Evolutionary conservation across 2,797 vertebrate genomes (phyloP), one percentile per base, ranked within the genome.

Genomic region (Eleutherodactylus coqui): DNA sequence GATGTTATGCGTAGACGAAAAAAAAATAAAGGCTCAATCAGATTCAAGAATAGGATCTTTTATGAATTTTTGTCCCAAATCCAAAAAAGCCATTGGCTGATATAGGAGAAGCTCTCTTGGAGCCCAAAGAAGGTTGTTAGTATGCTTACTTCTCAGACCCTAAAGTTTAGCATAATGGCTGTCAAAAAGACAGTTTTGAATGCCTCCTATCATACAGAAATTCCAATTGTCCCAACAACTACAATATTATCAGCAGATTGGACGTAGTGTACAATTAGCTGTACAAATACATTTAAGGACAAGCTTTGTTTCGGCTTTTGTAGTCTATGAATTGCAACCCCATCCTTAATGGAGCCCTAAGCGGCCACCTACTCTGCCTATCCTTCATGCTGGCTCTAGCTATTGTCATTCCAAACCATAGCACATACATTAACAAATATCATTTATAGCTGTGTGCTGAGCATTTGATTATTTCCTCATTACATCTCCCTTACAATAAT

Each of bases 401-500:
- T 32, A 4, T 75, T 75, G 27, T 14, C 5, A 49, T 36, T 76
- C 0, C 21, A 21, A 76, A 76, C 55, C 17, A 1, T n/a, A 76
- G 17, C 47, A 36, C 38, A 47, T 60, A 17, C 4, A 38, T 24
- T 58, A 67, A 7, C n/a, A 75, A n/a, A 38, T 53, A 43, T 53
- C 76, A 60, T 53, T 36, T 80, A 53, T 64, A 32, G 29, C 51
- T 13, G 0, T 29, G 29, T 38, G n/a, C 36, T 51, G 32, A 86
- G 10, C 6, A 27, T 27, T 55, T 38, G n/a, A 47, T 76, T 79
- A 82, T 55, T 72, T 78, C 13, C 47, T 69, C 41, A 62, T 75
- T 73, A 84, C 64, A 51, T 75, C 43, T 67, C 83, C 70, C 89
- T 83, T 64, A 67, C 27, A 36, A 73, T 0, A 75, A 38, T 79